phyloP scores from a whole-genome alignment of 2,888 invertebrate species.

The Ametastegia equiseti region DNA sequence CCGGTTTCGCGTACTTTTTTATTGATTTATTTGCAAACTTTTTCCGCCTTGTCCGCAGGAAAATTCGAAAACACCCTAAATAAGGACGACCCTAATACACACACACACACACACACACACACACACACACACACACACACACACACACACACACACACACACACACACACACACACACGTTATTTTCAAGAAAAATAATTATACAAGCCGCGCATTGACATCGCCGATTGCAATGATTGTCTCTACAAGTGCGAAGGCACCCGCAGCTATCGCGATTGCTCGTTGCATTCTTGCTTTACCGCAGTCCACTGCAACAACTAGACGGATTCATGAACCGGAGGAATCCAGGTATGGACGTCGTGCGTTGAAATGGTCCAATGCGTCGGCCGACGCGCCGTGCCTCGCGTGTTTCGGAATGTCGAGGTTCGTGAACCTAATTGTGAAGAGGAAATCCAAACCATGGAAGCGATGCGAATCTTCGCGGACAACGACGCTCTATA shows the following conservation, averaged over 20 bases:
- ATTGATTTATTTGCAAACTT: too few species aligned
- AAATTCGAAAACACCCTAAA: too few species aligned
- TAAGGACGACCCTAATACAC: too few species aligned
- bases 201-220: not conserved
- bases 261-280: not conserved
- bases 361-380: not conserved
- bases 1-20: too few species aligned
- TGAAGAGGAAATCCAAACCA: not conserved
- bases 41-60: too few species aligned
- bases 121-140: too few species aligned
- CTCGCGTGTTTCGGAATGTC: not conserved
- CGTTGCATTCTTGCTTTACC: not conserved
- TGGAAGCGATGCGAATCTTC: not conserved
- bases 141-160: too few species aligned
- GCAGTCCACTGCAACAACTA: not conserved
- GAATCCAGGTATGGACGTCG: not conserved
- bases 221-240: not conserved
- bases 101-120: too few species aligned
- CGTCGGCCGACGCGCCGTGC: not conserved
- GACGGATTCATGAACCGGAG: not conserved
- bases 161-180: too few species aligned
- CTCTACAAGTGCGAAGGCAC: not conserved
- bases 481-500: not conserved
- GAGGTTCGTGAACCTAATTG: not conserved
- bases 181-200: not conserved